These are phyloP conservation scores for Onthophagus sagittarius DNA, from an alignment of 2,888 invertebrate genomes.

Conservation along the genomic window DNA sequence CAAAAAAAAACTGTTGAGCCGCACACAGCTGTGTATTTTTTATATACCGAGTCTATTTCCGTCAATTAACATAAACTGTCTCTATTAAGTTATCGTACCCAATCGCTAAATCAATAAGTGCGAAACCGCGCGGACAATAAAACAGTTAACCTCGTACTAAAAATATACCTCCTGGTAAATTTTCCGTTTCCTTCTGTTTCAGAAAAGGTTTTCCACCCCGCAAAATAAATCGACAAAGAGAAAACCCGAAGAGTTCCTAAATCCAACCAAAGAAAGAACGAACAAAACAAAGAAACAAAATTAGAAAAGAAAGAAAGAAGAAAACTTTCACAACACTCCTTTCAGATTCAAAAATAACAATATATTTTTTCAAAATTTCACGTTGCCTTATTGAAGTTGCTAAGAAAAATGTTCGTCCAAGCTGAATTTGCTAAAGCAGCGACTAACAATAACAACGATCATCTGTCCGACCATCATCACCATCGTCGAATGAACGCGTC, in stretches of 20 bases:
- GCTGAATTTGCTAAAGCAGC: slow-evolving; percentile 42
- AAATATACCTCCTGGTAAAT: neutral
- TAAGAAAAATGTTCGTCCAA: slow-evolving; percentile 42
- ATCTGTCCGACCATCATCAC: slow-evolving; percentile 16
- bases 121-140: neutral
- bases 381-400: slow-evolving; percentile 30
- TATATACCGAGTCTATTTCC: neutral
- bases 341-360: slow-evolving; percentile 3
- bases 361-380: slow-evolving; percentile 24
- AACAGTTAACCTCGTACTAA: neutral
- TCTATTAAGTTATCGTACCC: neutral
- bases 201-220: neutral
- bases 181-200: neutral
- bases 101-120: neutral
- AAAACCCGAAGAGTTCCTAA: slow-evolving; percentile 13
- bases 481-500: slow-evolving; percentile 30
- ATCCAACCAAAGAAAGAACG: neutral
- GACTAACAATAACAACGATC: slow-evolving; percentile 41
- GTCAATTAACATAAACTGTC: neutral
- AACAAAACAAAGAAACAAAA: neutral
- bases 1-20: no score
- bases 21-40: neutral
- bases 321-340: neutral
- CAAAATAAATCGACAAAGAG: slow-evolving; percentile 13
- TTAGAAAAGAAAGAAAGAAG: neutral